Conservation (phyloP, 2,888 invertebrate species). For the Lydus trimaculatus region DNA sequence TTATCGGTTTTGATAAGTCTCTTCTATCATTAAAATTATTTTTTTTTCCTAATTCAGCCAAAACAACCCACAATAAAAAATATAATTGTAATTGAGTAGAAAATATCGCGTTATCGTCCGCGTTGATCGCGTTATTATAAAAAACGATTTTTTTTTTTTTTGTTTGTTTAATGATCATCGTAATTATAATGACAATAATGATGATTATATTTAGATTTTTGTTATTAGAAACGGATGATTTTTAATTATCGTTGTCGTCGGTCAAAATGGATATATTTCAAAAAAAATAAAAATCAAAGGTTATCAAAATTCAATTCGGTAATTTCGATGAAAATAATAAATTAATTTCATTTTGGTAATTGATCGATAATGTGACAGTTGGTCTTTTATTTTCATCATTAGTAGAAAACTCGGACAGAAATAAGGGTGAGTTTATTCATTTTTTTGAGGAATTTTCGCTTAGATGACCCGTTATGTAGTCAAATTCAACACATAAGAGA, state of each 20-base stretch:
- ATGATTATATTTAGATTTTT: constrained; percentile 19
- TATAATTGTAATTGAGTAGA: neutral
- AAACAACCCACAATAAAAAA: constrained; percentile 16
- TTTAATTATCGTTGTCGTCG: constrained; percentile 3
- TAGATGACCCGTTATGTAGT: too few species aligned
- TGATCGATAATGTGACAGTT: constrained; percentile 14
- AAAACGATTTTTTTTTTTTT: too few species aligned
- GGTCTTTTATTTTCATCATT: neutral
- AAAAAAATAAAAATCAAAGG: constrained; percentile 28
- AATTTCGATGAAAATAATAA: constrained; percentile 23
- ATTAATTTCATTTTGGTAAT: constrained; percentile 19
- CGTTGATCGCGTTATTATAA: too few species aligned
- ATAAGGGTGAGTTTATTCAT: too few species aligned
- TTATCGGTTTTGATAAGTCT: neutral
- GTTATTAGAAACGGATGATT: constrained; percentile 8
- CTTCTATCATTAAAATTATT: neutral
- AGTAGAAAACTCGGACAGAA: too few species aligned
- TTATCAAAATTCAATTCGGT: constrained; percentile 33
- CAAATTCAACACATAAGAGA: too few species aligned
- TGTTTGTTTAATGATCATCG: neutral
- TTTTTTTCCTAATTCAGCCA: neutral
- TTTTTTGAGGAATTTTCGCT: too few species aligned
- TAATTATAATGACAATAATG: neutral
- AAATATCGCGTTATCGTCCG: too few species aligned
- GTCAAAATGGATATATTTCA: constrained; percentile 13